Evolutionary conservation across 1,140 invertebrate genomes (phyloP).

Genomic region (Drosophila orosa): DNA sequence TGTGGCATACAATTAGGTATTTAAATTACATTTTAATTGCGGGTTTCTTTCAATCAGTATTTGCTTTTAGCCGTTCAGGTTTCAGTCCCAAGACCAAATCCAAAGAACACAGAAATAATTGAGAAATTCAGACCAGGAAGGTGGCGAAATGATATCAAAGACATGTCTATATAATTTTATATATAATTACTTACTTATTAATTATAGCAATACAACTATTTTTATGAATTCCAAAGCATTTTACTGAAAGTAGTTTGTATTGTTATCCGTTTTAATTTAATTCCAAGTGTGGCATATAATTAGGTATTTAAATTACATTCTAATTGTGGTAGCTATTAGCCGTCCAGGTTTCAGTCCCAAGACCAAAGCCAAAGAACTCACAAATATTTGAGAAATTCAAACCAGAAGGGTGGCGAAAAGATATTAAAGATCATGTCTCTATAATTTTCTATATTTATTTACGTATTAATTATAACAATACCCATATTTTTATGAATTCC

Average conservation of each 20-base stretch:
- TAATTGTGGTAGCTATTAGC: not conserved
- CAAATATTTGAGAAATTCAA: too few species aligned
- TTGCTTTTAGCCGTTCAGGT: not conserved
- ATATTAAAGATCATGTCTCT: too few species aligned
- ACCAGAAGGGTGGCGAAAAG: too few species aligned
- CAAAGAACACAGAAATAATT: conserved; percentile 1
- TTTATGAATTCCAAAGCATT: not conserved
- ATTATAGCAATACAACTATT: not conserved
- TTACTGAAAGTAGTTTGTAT: not conserved
- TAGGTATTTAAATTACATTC: not conserved
- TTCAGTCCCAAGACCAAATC: too few species aligned
- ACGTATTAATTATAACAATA: conserved; percentile 6
- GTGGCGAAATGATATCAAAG: not conserved
- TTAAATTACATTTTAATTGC: not conserved
- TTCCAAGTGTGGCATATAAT: not conserved
- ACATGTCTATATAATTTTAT: not conserved
- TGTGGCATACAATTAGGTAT: not conserved
- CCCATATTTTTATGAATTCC: not conserved
- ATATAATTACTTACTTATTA: not conserved
- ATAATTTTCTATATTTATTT: conserved; percentile 1
- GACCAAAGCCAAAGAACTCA: too few species aligned
- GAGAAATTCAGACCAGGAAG: not conserved
- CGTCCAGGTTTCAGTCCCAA: too few species aligned
- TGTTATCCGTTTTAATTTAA: not conserved
- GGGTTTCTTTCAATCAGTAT: not conserved